Evolutionary conservation across 2,113 vertebrate genomes (phyloP).

Genomic region (Natator depressus): DNA sequence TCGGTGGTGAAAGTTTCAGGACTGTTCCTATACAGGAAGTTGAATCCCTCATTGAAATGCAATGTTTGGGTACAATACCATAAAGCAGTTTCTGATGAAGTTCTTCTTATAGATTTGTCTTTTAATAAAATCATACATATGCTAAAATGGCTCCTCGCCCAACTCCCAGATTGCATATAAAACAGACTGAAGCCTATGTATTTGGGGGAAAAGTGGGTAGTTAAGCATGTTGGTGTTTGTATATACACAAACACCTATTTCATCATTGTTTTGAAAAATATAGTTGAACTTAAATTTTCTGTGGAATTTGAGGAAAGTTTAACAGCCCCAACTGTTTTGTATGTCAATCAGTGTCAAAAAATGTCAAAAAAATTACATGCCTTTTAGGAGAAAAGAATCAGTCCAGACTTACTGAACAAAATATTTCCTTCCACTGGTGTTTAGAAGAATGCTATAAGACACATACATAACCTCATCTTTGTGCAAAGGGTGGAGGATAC

Average conservation of each 20-base stretch:
- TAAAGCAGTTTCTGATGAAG: neutral
- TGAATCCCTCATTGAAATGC: neutral
- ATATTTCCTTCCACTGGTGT: neutral
- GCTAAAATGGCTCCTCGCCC: neutral
- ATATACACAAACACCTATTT: neutral
- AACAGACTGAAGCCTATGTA: neutral
- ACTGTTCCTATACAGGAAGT: neutral
- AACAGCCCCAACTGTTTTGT: neutral
- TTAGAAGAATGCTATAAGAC: neutral
- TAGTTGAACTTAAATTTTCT: neutral
- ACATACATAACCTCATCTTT: neutral
- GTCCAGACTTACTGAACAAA: neutral
- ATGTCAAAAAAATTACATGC: neutral
- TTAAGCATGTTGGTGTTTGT: neutral
- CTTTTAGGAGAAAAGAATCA: neutral
- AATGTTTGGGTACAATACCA: neutral
- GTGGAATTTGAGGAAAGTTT: too few relatives aligned
- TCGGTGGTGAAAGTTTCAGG: neutral
- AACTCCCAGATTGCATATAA: neutral
- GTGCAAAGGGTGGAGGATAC: neutral
- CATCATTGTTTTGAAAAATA: neutral
- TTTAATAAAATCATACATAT: rapidly evolving
- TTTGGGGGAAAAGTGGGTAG: neutral
- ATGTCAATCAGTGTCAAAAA: neutral
- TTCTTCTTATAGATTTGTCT: neutral